These are phyloP conservation scores for Alcedo quadribrachys DNA, from an alignment of 2,797 vertebrate species.

Conservation along the genomic window DNA sequence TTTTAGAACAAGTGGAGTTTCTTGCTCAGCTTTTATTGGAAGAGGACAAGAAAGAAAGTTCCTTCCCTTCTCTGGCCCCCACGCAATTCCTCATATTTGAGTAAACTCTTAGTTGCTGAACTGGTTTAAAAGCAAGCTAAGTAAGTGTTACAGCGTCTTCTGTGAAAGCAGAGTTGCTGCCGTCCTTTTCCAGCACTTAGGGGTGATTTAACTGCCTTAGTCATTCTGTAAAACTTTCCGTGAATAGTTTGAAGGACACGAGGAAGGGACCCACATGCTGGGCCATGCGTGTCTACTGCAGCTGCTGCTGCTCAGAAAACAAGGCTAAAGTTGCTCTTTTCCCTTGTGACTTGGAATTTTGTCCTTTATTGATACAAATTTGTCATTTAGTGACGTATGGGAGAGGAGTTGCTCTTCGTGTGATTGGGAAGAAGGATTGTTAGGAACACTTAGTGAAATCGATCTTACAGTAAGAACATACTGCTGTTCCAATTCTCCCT, in stretches of 20 bases:
- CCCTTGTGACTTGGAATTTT: neutral
- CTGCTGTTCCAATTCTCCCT: neutral
- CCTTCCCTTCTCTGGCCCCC: too few relatives aligned
- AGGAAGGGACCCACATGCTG: neutral
- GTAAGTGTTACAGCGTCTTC: fast-evolving
- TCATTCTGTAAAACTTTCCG: neutral
- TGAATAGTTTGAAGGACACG: neutral
- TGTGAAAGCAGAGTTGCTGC: neutral
- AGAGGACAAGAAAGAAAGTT: fast-evolving
- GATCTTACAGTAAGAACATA: neutral
- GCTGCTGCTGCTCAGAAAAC: neutral
- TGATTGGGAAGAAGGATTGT: neutral
- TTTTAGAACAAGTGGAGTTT: neutral
- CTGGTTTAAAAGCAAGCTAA: neutral
- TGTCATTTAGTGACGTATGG: fast-evolving
- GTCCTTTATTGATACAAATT: neutral
- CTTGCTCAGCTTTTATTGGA: neutral
- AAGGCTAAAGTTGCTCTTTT: neutral
- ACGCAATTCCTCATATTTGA: too few relatives aligned
- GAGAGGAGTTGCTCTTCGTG: neutral
- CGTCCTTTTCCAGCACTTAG: too few relatives aligned
- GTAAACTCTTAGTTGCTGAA: neutral
- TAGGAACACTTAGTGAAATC: neutral
- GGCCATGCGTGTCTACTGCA: fast-evolving
- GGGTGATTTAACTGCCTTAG: neutral